These are phyloP conservation scores for Caenorhabditis sinica DNA, from an alignment of 2,888 invertebrate genomes.

Conservation along the genomic window DNA sequence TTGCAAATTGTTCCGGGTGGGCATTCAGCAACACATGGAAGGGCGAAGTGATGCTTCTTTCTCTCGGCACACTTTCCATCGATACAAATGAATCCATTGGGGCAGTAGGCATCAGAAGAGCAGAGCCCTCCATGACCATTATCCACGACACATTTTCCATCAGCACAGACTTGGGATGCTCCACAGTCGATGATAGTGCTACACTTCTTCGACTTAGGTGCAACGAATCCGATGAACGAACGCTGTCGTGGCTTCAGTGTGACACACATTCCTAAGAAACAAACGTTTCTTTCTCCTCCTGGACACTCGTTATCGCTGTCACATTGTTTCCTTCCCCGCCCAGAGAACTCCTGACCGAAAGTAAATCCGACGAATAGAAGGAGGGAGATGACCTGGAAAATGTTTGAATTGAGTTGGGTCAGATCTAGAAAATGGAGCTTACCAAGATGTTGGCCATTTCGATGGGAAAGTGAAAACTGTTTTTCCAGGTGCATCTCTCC, in stretches of 20 bases:
- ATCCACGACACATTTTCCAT: constrained; percentile 10
- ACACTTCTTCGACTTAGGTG: background rate
- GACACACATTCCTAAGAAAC: background rate
- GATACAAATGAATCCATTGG: background rate
- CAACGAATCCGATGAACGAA: background rate
- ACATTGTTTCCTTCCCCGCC: background rate
- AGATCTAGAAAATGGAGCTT: background rate
- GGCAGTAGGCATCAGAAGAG: constrained; percentile 16
- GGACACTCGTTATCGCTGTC: background rate
- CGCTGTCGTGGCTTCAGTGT: background rate
- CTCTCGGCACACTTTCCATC: background rate
- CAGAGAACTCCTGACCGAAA: background rate
- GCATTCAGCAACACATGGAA: background rate
- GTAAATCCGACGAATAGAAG: background rate
- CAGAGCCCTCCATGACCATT: constrained; percentile 18
- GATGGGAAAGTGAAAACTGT: background rate
- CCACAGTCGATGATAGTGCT: constrained; percentile 6
- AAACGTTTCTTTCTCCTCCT: background rate
- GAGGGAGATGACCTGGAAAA: background rate
- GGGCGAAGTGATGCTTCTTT: background rate
- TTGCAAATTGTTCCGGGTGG: background rate
- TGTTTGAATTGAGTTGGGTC: background rate
- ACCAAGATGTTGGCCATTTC: background rate
- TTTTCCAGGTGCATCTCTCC: background rate
- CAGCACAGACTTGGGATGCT: constrained; percentile 1